Conservation (phyloP, 2,888 invertebrate species). For the Dasypogon diadema region DNA sequence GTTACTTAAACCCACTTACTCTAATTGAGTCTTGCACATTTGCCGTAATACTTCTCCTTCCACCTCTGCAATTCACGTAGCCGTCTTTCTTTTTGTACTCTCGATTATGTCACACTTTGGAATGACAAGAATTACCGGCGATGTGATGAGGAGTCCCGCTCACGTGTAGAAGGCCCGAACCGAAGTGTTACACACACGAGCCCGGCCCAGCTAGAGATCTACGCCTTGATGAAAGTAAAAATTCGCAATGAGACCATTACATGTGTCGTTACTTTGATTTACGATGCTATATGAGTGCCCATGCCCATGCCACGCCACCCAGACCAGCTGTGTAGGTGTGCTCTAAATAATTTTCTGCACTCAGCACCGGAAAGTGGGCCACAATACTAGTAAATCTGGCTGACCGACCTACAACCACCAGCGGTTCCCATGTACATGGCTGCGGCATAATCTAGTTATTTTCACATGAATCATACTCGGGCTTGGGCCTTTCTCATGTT, state of each 20-base stretch:
- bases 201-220: not conserved
- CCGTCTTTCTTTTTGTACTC: not conserved
- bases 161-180: constrained; percentile 9
- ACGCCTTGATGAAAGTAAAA: constrained; percentile 14
- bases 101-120: constrained; percentile 47
- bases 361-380: constrained; percentile 41
- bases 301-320: constrained; percentile 26
- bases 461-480: constrained; percentile 24
- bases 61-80: not conserved
- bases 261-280: not conserved
- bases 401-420: constrained; percentile 27
- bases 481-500: constrained; percentile 13
- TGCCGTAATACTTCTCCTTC: not conserved
- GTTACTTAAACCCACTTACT: not conserved
- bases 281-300: not conserved
- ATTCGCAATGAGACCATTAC: not conserved
- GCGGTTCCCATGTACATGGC: constrained; percentile 11
- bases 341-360: constrained; percentile 45
- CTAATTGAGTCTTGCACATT: not conserved
- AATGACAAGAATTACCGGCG: constrained; percentile 47
- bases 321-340: constrained; percentile 32
- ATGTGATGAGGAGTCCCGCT: not conserved
- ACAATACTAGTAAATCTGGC: constrained; percentile 8
- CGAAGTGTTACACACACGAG: too few relatives aligned
- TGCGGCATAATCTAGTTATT: constrained; percentile 32